Conservation (phyloP, 2,888 invertebrate species). For the Rapana venosa region DNA sequence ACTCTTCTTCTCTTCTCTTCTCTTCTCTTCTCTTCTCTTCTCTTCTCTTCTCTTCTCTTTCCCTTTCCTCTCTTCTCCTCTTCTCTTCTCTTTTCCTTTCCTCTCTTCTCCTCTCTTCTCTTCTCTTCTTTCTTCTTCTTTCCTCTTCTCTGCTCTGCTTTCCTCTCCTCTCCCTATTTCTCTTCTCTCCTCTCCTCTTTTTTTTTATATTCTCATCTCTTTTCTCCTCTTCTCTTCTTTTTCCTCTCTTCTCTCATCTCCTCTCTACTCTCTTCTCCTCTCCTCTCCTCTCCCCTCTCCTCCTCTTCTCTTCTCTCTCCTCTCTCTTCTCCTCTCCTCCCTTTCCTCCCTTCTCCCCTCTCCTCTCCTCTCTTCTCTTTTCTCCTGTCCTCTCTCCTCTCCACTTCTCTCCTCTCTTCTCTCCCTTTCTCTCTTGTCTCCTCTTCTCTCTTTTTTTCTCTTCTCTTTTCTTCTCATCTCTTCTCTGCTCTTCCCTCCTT, state of each 20-base stretch:
- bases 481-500: too few relatives aligned
- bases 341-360: too few relatives aligned
- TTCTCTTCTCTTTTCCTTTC: not conserved
- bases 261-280: too few relatives aligned
- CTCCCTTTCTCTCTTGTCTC: too few relatives aligned
- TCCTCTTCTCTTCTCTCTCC: not conserved
- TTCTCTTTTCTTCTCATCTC: too few relatives aligned
- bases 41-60: not conserved
- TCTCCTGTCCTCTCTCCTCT: too few relatives aligned
- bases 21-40: not conserved
- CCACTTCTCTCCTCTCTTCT: too few relatives aligned
- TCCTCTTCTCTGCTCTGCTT: not conserved
- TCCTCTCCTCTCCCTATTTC: not conserved
- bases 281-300: not conserved
- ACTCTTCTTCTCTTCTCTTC: not conserved
- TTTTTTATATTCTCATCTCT: not conserved
- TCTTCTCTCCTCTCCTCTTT: too few relatives aligned
- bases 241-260: too few relatives aligned
- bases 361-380: too few relatives aligned
- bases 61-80: not conserved
- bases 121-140: not conserved
- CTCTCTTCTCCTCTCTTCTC: not conserved
- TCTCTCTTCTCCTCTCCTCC: not conserved
- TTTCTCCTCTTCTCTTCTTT: not conserved
- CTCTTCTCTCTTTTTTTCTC: too few relatives aligned